A percentile compares a stretch with the other conserved stretches of the same genome.
phyloP scores from a whole-genome alignment of 2,888 invertebrate genomes.

The Biston betularia region DNA sequence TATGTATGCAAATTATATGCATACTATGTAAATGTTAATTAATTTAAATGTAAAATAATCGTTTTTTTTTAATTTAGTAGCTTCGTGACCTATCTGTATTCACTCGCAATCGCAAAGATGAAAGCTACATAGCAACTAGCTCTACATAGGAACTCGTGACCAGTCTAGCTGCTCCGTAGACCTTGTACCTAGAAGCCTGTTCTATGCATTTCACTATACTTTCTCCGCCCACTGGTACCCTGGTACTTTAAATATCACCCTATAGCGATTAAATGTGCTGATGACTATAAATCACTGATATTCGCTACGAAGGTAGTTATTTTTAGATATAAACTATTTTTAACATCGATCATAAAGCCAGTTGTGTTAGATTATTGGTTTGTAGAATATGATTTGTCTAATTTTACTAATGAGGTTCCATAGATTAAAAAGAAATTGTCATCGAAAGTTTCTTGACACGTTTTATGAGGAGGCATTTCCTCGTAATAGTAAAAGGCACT shows the following conservation, averaged over 20 bases:
- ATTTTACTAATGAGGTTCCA: too few relatives aligned
- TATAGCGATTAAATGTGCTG: conserved; percentile 48
- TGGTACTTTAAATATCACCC: conserved; percentile 44
- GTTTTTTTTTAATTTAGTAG: too few relatives aligned
- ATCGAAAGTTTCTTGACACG: background rate
- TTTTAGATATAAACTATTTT: background rate
- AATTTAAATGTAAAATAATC: too few relatives aligned
- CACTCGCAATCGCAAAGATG: conserved; percentile 24
- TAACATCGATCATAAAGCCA: too few relatives aligned
- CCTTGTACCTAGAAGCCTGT: conserved; percentile 53
- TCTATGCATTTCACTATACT: conserved; percentile 62
- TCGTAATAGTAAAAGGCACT: conserved; percentile 1
- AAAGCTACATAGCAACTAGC: conserved; percentile 56
- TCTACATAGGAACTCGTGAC: conserved; percentile 63
- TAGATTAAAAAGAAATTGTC: too few relatives aligned
- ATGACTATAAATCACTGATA: conserved; percentile 37
- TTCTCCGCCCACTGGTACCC: conserved; percentile 58
- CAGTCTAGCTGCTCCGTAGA: conserved; percentile 51
- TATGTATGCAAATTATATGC: too few relatives aligned
- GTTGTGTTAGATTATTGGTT: too few relatives aligned
- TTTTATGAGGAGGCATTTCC: background rate
- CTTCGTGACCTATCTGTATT: too few relatives aligned
- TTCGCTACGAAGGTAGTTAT: background rate
- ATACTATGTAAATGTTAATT: too few relatives aligned
- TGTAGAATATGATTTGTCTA: too few relatives aligned